Percentiles rank a stretch among this genome's conserved stretches.
phyloP scores from a whole-genome alignment of 2,797 vertebrate species.

The Crotalus adamanteus region DNA sequence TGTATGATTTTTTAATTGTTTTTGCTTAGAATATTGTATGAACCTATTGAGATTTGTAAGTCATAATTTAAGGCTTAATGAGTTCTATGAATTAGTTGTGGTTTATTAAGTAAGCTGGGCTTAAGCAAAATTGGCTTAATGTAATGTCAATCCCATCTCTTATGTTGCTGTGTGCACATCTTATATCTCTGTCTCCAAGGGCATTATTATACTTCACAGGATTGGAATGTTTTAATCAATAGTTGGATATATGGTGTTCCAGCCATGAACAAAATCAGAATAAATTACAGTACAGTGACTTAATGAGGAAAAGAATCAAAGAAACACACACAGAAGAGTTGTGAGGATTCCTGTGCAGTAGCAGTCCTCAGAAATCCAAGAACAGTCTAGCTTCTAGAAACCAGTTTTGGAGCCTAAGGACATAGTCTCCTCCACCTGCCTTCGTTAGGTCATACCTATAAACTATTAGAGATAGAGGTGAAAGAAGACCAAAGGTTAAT shows the following conservation, averaged over 20 bases:
- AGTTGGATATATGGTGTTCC: background rate
- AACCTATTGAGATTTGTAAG: background rate
- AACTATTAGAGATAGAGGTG: background rate
- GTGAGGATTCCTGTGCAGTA: background rate
- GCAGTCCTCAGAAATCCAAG: background rate
- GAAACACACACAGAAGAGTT: background rate
- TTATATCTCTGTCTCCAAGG: background rate
- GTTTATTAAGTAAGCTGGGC: background rate
- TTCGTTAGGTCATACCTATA: background rate
- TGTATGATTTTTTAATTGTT: background rate
- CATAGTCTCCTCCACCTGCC: background rate
- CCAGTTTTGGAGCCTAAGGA: background rate
- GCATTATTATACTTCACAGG: background rate
- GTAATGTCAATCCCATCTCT: background rate
- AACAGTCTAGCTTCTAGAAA: background rate
- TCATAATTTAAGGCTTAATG: background rate
- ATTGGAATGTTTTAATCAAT: background rate
- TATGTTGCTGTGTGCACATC: background rate
- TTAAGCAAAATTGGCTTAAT: background rate
- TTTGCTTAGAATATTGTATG: background rate
- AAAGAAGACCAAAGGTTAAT: background rate
- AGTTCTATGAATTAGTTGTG: background rate
- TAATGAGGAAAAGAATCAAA: background rate
- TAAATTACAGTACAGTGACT: background rate
- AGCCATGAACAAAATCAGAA: background rate